Percentiles rank a stretch among this genome's conserved stretches.
Evolutionary conservation across 2,113 vertebrate genomes (phyloP).

Genomic region (Gymnobelideus leadbeateri): DNA sequence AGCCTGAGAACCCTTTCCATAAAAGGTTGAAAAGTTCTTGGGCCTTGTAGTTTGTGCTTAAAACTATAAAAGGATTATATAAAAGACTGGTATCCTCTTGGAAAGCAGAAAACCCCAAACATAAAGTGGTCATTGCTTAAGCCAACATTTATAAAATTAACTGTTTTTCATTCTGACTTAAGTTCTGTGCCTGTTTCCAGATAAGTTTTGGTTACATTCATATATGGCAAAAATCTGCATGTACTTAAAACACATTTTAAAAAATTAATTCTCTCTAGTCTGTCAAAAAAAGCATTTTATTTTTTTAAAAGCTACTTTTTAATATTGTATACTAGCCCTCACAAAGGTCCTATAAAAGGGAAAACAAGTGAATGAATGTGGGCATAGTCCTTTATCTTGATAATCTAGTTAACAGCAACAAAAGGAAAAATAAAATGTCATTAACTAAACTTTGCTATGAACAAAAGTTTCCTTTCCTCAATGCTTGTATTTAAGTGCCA

Average conservation of each 20-base stretch:
- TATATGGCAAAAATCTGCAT: not conserved
- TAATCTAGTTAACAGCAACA: conserved; percentile 35
- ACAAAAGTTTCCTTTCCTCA: not conserved
- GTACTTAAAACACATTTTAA: conserved; percentile 23
- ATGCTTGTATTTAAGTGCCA: conserved; percentile 7
- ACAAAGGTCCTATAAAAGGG: not conserved
- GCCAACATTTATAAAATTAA: conserved; percentile 21
- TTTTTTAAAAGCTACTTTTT: not conserved
- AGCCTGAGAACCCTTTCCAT: conserved; percentile 29
- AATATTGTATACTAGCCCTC: not conserved
- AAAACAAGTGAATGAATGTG: not conserved
- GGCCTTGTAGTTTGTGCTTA: conserved; percentile 35
- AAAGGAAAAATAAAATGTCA: conserved; percentile 39
- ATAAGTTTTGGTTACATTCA: conserved; percentile 14
- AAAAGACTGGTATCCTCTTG: conserved; percentile 32
- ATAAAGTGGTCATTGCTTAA: not conserved
- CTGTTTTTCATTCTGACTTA: not conserved
- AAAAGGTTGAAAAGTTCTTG: conserved; percentile 48
- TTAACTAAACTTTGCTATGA: conserved; percentile 35
- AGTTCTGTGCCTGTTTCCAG: not conserved
- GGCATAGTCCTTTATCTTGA: conserved; percentile 34
- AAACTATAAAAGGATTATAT: conserved; percentile 33
- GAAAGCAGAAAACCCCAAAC: conserved; percentile 29
- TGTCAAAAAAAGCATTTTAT: not conserved
- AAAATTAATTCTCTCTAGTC: conserved; percentile 3